phyloP scores from a whole-genome alignment of 92 coral and sea anemone species.

The Diadumene lineata region DNA sequence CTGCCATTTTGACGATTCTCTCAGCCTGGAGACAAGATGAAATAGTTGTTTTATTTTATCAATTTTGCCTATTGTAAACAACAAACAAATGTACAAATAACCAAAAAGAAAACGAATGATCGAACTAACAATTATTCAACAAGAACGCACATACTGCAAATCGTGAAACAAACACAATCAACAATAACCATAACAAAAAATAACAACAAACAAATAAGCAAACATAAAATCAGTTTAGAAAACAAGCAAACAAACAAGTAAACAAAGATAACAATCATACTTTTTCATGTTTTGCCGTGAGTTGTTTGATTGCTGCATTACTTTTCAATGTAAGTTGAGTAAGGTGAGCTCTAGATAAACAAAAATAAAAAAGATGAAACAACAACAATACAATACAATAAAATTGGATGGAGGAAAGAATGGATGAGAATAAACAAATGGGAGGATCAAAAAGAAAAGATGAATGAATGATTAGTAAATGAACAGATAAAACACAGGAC shows the following conservation, averaged over 20 bases:
- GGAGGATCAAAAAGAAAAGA: no score
- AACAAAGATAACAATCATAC: slow-evolving; percentile 25
- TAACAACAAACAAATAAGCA: background rate
- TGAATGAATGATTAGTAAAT: no score
- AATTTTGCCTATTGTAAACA: no score
- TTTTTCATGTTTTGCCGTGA: slow-evolving; percentile 75
- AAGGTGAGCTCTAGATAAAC: slow-evolving; percentile 76
- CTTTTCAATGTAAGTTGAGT: slow-evolving; percentile 97
- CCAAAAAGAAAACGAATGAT: background rate
- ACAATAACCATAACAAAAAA: background rate
- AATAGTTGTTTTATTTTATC: background rate
- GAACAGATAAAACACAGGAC: background rate
- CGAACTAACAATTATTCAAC: background rate
- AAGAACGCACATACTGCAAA: background rate
- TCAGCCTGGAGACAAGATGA: slow-evolving; percentile 59
- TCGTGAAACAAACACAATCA: background rate
- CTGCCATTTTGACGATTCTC: slow-evolving; percentile 81
- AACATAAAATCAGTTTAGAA: background rate
- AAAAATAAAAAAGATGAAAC: no score
- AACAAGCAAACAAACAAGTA: background rate
- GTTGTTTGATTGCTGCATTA: slow-evolving; percentile 93
- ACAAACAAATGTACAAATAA: background rate
- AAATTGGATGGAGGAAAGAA: background rate
- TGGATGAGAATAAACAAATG: background rate
- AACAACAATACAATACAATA: background rate